These are phyloP conservation scores for Bubalus kerabau DNA, from an alignment of 2,113 vertebrate species.

Conservation along the genomic window DNA sequence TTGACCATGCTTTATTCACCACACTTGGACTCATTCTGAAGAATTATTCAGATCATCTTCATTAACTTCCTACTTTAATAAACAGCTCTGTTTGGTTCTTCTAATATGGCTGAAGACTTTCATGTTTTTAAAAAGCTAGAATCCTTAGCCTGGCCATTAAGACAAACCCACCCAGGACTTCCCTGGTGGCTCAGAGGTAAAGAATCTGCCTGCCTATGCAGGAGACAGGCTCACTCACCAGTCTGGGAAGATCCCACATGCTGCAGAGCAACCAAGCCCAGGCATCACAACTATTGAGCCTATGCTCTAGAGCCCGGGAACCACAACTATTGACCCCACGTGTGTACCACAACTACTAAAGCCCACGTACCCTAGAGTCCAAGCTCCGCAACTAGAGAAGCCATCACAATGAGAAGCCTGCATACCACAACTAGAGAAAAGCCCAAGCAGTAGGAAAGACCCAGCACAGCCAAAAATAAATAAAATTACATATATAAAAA, in stretches of 20 bases:
- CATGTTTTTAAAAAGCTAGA: not conserved
- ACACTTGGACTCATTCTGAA: not conserved
- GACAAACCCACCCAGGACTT: not conserved
- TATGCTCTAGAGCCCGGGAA: not conserved
- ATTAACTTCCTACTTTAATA: not conserved
- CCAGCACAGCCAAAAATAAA: not conserved
- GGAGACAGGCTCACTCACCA: not conserved
- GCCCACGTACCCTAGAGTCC: not conserved
- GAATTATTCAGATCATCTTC: not conserved
- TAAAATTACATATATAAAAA: not conserved
- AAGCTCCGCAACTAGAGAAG: not conserved
- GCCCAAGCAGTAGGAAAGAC: not conserved
- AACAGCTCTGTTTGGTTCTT: not conserved
- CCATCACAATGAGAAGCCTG: not conserved
- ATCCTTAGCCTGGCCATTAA: not conserved
- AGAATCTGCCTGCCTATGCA: not conserved
- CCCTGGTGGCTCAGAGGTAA: not conserved
- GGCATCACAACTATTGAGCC: not conserved
- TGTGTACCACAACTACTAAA: not conserved
- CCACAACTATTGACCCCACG: not conserved
- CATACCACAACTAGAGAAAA: not conserved
- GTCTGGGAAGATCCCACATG: not conserved
- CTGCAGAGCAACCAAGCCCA: not conserved
- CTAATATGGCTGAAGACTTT: not conserved
- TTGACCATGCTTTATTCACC: not conserved